Base-by-base conservation (phyloP, 2,797 vertebrate species). In the Sardinella longiceps region DNA sequence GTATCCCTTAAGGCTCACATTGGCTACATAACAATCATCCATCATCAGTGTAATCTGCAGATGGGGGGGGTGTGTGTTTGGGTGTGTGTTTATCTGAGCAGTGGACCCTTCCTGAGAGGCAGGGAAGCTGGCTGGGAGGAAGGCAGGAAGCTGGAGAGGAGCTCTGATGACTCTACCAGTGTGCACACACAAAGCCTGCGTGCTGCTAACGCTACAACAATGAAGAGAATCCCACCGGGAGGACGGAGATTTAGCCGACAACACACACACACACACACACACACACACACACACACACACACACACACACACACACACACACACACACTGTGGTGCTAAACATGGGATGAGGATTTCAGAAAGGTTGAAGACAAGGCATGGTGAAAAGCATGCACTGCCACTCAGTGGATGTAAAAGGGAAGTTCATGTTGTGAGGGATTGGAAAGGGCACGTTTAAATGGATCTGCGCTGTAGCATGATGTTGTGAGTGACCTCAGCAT, bases 311-410 rank as follows among this genome's bases (percentile, higher is more conserved):
- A 43, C 46, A 7, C 43, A 12, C 46, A 48, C n/a, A 37, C 70
- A 77, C 37, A 43, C 46, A 7, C 43, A 12, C 46, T 10, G 46
- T 48, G 7, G 33, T 43, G 70, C 43, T 18, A 43, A 1, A 20
- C 66, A 70, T 30, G 33, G 70, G 28, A 37, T 37, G 46, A 77
- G n/a, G 23, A 7, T 25, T 25, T 25, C 56, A 25, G 56, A 77
- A 15, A 77, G 4, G 33, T 43, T 77, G 33, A 37, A 43, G 1
- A 20, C 20, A 37, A 43, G 1, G 37, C 20, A 77, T 9, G 11
- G 46, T 12, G 46, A 48, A 77, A 37, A 39, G 70, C 33, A 43
- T 77, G 70, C 70, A 77, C 70, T 77, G 70, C 37, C 70, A 39
- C 70, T 39, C 70, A 77, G 70, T 77, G 70, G 33, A 77, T 10